Evolutionary conservation across 2,113 vertebrate genomes (phyloP).

Genomic region (Talpa occidentalis): DNA sequence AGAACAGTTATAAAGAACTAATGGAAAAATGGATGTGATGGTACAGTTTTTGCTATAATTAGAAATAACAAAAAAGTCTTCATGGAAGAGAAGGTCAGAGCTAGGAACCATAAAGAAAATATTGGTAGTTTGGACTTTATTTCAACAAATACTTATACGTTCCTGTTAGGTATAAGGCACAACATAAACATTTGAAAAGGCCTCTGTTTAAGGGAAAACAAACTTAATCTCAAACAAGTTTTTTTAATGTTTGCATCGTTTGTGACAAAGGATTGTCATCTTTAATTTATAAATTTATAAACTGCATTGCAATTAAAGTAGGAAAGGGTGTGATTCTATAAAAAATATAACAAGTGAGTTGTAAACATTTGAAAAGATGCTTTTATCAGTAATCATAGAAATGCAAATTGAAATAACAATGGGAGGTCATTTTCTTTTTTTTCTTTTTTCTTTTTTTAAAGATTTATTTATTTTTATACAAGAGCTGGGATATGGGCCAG

Average conservation of each 20-base stretch:
- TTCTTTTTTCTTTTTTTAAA: no score
- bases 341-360: neutral
- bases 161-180: neutral
- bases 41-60: neutral
- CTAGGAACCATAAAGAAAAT: neutral
- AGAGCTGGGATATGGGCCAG: no score
- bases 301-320: neutral
- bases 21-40: neutral
- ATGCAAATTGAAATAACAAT: constrained; percentile 6
- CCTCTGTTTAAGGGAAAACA: neutral
- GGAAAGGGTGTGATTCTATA: neutral
- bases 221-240: constrained; percentile 20
- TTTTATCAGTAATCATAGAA: neutral
- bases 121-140: neutral
- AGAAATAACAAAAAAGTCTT: constrained; percentile 16
- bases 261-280: neutral
- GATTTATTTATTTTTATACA: no score
- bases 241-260: neutral
- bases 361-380: constrained; percentile 17
- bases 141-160: constrained; percentile 7
- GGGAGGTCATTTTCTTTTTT: neutral
- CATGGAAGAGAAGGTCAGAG: neutral
- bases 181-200: constrained; percentile 19
- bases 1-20: neutral
- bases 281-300: constrained; percentile 22